Conservation (phyloP, 2,888 invertebrate genomes). For the Ferrisia virgata region DNA sequence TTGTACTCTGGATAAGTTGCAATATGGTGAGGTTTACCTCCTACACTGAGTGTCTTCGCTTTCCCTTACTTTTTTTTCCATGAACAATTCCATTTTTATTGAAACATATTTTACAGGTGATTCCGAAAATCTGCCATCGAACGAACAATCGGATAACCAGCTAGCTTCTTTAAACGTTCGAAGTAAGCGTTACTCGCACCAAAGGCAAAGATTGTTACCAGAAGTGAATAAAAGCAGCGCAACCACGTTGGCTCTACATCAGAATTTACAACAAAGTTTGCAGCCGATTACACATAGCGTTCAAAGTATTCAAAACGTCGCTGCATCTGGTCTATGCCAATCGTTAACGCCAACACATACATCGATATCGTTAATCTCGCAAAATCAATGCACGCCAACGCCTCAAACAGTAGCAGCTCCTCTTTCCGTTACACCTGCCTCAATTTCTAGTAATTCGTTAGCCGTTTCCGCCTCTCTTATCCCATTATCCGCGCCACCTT, state of each 20-base stretch:
- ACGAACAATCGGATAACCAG: conserved; percentile 49
- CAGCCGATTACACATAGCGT: conserved; percentile 18
- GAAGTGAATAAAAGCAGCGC: conserved; percentile 46
- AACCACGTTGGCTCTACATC: conserved; percentile 36
- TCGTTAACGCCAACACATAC: not conserved
- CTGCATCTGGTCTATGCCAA: not conserved
- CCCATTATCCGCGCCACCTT: conserved; percentile 33
- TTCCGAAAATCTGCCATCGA: not conserved
- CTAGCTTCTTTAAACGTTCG: conserved; percentile 51
- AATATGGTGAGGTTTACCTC: not conserved
- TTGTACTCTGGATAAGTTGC: not conserved
- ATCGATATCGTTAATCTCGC: conserved; percentile 2
- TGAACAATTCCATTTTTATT: not conserved
- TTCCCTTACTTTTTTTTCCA: not conserved
- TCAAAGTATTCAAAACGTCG: not conserved
- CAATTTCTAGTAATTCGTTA: conserved; percentile 19
- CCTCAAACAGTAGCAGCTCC: conserved; percentile 16
- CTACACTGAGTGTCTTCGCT: no score
- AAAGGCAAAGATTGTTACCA: conserved; percentile 59
- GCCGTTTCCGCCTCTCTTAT: conserved; percentile 42
- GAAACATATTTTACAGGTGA: conserved; percentile 13
- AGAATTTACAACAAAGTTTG: conserved; percentile 32
- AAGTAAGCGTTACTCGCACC: conserved; percentile 66
- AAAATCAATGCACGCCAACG: conserved; percentile 1
- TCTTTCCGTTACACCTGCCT: not conserved